These are phyloP conservation scores for Rostratula benghalensis DNA, from an alignment of 2,113 vertebrate species.

Conservation along the genomic window DNA sequence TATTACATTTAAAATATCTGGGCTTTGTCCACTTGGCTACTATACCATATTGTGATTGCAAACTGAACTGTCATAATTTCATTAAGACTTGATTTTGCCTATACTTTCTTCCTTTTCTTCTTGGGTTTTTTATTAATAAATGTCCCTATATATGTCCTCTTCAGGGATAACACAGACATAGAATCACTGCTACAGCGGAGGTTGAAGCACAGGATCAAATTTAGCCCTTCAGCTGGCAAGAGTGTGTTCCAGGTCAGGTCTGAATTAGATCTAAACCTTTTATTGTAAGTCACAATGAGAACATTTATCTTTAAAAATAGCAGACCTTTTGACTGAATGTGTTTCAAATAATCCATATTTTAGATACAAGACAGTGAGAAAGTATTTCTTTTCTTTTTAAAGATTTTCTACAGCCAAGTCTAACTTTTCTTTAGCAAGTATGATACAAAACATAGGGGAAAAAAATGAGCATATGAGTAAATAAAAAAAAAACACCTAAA, in stretches of 20 bases:
- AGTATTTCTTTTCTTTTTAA: neutral
- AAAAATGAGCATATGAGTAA: neutral
- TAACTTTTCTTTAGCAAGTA: neutral
- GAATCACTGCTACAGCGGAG: neutral
- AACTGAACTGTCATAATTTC: neutral
- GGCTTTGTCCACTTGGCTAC: neutral
- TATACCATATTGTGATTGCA: neutral
- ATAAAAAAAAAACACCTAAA: neutral
- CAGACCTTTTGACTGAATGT: neutral
- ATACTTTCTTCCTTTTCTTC: neutral
- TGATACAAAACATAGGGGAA: accelerated
- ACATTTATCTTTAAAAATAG: neutral
- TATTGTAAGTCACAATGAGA: neutral
- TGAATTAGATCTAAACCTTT: neutral
- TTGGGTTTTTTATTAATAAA: neutral
- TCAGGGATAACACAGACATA: neutral
- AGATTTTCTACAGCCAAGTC: neutral
- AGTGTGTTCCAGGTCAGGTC: neutral
- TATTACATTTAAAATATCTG: neutral
- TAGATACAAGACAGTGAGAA: neutral
- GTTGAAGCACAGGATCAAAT: neutral
- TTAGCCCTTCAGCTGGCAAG: neutral
- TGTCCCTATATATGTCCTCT: neutral
- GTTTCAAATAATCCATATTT: neutral
- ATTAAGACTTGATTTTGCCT: neutral